phyloP scores from a whole-genome alignment of 2,797 vertebrate genomes.

The Cryptoblepharus egeriae region DNA sequence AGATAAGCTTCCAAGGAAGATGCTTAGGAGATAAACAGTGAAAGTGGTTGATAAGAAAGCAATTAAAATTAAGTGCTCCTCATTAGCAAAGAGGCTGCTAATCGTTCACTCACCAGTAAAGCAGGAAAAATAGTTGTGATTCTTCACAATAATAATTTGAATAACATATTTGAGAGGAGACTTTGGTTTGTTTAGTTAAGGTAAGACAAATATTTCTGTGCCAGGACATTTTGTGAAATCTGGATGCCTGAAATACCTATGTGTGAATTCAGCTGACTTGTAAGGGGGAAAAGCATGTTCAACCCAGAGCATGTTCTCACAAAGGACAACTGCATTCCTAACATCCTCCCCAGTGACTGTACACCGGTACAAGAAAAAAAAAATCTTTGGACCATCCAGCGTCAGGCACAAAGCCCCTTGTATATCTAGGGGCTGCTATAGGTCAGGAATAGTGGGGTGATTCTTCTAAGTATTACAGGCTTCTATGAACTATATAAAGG shows the following conservation, averaged over 20 bases:
- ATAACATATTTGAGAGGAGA: background rate
- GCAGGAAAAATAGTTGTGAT: background rate
- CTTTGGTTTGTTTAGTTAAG: background rate
- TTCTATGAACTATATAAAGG: too few relatives aligned
- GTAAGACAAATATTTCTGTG: background rate
- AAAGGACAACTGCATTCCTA: background rate
- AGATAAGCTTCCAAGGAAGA: conserved; percentile 38
- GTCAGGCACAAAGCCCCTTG: background rate
- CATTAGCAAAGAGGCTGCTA: conserved; percentile 26
- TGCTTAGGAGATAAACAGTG: conserved; percentile 29
- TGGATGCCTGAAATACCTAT: background rate
- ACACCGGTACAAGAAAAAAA: background rate
- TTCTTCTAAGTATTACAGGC: too few relatives aligned
- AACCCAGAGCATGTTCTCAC: background rate
- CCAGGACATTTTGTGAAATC: too few relatives aligned
- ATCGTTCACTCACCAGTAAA: conserved; percentile 13
- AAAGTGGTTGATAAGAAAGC: conserved; percentile 40
- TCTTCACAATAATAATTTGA: background rate
- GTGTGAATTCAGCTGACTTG: background rate
- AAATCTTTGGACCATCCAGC: background rate
- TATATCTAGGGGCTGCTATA: background rate
- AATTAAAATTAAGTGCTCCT: conserved; percentile 30
- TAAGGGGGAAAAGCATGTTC: too few relatives aligned
- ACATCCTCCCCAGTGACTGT: background rate
- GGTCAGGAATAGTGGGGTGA: too few relatives aligned